Conservation (phyloP, 2,113 vertebrate genomes). For the Jacana jacana region DNA sequence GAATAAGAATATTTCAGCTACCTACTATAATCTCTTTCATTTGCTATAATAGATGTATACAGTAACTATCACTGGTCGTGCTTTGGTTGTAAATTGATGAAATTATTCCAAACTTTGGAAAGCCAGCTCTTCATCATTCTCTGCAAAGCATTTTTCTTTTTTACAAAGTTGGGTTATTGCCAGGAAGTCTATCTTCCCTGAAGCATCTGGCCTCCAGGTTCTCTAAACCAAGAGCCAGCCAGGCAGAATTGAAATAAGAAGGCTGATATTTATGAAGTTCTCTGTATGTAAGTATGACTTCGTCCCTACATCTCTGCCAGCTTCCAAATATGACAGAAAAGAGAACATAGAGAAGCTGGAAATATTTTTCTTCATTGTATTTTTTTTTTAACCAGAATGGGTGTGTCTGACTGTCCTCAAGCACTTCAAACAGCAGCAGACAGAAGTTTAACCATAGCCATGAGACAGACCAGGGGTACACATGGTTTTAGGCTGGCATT, state of each 20-base stretch:
- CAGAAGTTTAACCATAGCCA: not conserved
- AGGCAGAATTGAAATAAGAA: conserved; percentile 45
- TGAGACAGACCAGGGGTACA: not conserved
- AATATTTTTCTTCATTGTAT: not conserved
- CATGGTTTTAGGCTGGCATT: not conserved
- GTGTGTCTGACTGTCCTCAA: not conserved
- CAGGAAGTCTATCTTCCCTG: not conserved
- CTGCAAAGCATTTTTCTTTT: conserved; percentile 43
- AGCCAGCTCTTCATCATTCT: conserved; percentile 38
- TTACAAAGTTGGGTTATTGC: conserved; percentile 13
- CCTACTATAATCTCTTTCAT: conserved; percentile 1
- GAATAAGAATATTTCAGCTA: conserved; percentile 20
- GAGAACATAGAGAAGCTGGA: not conserved
- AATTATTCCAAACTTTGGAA: conserved; percentile 51
- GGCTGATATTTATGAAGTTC: conserved; percentile 37
- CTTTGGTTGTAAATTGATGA: conserved; percentile 43
- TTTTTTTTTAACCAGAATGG: not conserved
- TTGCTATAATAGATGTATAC: conserved; percentile 12
- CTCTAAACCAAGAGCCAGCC: conserved; percentile 19
- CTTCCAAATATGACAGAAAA: conserved; percentile 41
- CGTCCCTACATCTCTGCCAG: conserved; percentile 1
- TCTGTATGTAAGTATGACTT: conserved; percentile 12
- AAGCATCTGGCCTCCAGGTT: conserved; percentile 55
- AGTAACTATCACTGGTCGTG: conserved; percentile 6
- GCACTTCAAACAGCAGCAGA: not conserved